Evolutionary conservation across 2,888 invertebrate genomes (phyloP), one percentile per base, ranked within the genome.

Genomic region (Nasonia oneida): DNA sequence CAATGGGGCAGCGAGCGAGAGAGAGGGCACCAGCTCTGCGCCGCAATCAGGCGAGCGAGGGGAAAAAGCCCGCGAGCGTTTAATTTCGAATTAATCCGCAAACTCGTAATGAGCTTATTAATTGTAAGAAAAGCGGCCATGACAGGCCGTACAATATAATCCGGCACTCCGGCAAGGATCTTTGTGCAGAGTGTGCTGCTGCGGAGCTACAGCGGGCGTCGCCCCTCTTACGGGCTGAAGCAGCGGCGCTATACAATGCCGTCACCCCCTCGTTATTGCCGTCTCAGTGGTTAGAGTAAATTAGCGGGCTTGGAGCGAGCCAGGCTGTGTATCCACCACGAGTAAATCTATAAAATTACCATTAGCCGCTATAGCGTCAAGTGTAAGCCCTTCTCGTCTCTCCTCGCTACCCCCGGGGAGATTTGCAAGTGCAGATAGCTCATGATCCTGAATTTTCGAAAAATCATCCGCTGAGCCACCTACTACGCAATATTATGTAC

Each of bases 301-400:
- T 85, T 85, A 85, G 81, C 76, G 37, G 39, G 71, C 57, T 39
- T 61, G 39, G 18, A 70, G 61, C 37, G 37, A n/a, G 71, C 57
- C 18, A 15, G 4, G 4, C n/a, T 42, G 79, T 80, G 84, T 79
- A 74, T 76, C 47, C 57, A 29, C 67, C 42, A 86, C 87, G 89
- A 87, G 88, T 87, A 87, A 89, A 88, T 89, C 89, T 90, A 90
- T 90, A 90, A 90, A 91, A 90, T 90, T 89, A 89, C 88, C 88
- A 89, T 91, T 89, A 90, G 87, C 89, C 87, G 79, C n/a, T 61
- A 61, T 67, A 77, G 81, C 87, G 83, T 86, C 88, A 90, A 90
- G 89, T 90, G 89, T 87, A 85, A 86, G 88, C 88, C 90, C 67
- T 29, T 67, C 67, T 67, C 67, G 57, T 14, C 61, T 23, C 67